Base-by-base conservation (phyloP, 2,888 invertebrate genomes). In the Aspidiotus destructor region DNA sequence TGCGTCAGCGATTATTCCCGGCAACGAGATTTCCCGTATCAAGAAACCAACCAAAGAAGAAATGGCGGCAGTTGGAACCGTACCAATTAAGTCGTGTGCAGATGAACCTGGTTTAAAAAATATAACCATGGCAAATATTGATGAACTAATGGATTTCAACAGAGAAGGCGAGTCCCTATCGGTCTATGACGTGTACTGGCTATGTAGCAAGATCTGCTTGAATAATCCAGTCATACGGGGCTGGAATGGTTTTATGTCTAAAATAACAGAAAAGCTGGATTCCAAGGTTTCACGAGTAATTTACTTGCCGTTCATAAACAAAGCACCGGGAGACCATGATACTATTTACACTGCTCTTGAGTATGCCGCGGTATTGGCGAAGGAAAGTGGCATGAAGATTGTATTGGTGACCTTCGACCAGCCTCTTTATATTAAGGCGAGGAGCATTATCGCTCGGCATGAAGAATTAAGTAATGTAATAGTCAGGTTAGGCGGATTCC, bases 331-430 rank as follows among this genome's bases (percentile, higher is more conserved):
- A n/a, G n/a, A n/a, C n/a, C n/a, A n/a, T n/a, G n/a, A n/a, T n/a
- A n/a, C n/a, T n/a, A n/a, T n/a, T n/a, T n/a, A n/a, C n/a, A n/a
- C n/a, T n/a, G n/a, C n/a, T n/a, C n/a, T n/a, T n/a, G n/a, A n/a
- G n/a, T n/a, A n/a, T n/a, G n/a, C n/a, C n/a, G n/a, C n/a, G n/a
- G n/a, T n/a, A n/a, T n/a, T 11, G 48, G 11, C 73, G 73, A 55
- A 72, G 73, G 62, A 67, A 65, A 11, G 73, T 73, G 67, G n/a
- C n/a, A n/a, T n/a, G n/a, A n/a, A n/a, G n/a, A n/a, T n/a, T n/a
- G n/a, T n/a, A n/a, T 70, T 75, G 10, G 71, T 75, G 9, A 76
- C 75, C 61, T 76, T 75, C 68, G 75, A 75, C 70, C 76, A 76
- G 53, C 76, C 75, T 6, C 70, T 76, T 15, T 76, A 73, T 69